Base-by-base conservation (phyloP, 2,888 invertebrate genomes). In the Eustalomyia histrio region DNA sequence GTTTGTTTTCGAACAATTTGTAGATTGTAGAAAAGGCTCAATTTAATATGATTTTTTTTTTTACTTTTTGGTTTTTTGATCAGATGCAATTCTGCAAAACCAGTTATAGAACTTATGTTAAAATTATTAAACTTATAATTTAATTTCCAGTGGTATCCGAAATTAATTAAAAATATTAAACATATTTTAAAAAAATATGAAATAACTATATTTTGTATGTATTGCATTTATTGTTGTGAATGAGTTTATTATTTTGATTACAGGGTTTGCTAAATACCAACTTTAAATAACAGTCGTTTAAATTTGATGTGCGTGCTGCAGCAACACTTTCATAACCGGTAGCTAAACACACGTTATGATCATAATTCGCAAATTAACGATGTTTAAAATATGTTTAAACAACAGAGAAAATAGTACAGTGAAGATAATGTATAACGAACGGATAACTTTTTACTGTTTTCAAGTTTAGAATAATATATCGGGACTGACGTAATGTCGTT, bases 361-460 rank as follows among this genome's bases (percentile, higher is more conserved):
- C 67, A 63, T 79, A 68, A 79, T 79, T 79, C 68, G 67, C 68
- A 60, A 76, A 68, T 68, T 61, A 61, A 75, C 21, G 60, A 53
- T 55, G 17, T 55, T 55, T n/a, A 4, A 47, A 58, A 60, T 12
- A 50, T 52, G 14, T 69, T 58, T 43, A 29, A 29, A 29, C 29
- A 29, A 6, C 1, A 29, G 6, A 6, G 7, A 29, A 29, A 29
- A 29, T 6, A 29, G 1, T 29, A 29, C 29, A 29, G 29, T 29
- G 29, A 29, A 29, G 3, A 3, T 7, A 1, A 4, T 4, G 4
- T 29, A 6, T 29, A 29, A 29, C 3, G 29, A 21, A 21, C 21
- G 21, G 21, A 21, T 3, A 21, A 21, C 21, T 21, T n/a, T n/a
- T n/a, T n/a, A n/a, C n/a, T n/a, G n/a, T n/a, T n/a, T n/a, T n/a